Evolutionary conservation across 35 echinoderm and acorn worm species (phyloP).

Genomic region (Ophioderma brevispina): DNA sequence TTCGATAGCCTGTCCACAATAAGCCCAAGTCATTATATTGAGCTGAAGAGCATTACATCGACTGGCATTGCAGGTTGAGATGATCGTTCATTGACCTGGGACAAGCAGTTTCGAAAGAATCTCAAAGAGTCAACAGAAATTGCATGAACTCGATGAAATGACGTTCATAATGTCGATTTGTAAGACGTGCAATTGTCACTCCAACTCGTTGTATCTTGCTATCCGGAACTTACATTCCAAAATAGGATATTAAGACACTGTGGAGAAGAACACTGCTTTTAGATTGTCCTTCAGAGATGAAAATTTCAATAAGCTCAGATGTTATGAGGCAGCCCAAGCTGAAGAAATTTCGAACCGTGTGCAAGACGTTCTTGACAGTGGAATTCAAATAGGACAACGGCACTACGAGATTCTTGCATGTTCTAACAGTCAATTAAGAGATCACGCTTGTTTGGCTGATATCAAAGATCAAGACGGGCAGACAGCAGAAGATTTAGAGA

Average conservation of each 20-base stretch:
- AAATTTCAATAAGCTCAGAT: background rate
- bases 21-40: no score
- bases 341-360: background rate
- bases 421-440: conserved; percentile 29
- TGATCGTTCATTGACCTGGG: no score
- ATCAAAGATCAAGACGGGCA: background rate
- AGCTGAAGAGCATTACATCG: no score
- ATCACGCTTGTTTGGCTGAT: conserved; percentile 27
- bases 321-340: background rate
- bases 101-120: no score
- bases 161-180: background rate
- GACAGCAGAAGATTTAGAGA: background rate
- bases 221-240: background rate
- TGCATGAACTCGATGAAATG: no score
- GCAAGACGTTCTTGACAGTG: background rate
- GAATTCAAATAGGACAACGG: background rate
- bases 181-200: background rate
- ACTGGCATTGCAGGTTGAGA: no score
- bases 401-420: conserved; percentile 24
- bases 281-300: conserved; percentile 17
- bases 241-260: conserved; percentile 3
- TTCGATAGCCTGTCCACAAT: no score
- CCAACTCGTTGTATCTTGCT: background rate
- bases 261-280: conserved; percentile 13
- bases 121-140: no score